phyloP scores from a whole-genome alignment of 1,140 invertebrate species.

The Drosophila novamexicana region DNA sequence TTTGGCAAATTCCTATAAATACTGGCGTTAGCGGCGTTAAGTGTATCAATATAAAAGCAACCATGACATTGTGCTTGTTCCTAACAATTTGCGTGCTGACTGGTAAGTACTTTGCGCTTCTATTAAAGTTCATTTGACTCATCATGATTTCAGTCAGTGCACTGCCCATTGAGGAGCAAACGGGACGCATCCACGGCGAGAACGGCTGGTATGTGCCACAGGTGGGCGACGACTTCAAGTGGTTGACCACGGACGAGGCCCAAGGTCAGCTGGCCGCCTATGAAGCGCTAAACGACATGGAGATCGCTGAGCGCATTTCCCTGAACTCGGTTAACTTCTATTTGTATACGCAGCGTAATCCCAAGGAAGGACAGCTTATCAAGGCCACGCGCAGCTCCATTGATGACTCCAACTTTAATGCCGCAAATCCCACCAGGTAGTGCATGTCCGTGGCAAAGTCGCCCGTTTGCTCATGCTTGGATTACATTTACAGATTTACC shows the following conservation, averaged over 20 bases:
- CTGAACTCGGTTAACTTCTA: slow-evolving; percentile 62
- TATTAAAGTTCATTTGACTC: neutral
- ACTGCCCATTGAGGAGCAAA: slow-evolving; percentile 51
- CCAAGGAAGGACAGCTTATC: slow-evolving; percentile 44
- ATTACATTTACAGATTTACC: slow-evolving; percentile 48
- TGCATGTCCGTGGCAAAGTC: neutral
- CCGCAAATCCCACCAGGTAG: slow-evolving; percentile 58
- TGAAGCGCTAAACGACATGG: slow-evolving; percentile 40
- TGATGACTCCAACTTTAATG: slow-evolving; percentile 56
- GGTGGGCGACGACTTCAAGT: slow-evolving; percentile 35
- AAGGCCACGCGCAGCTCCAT: slow-evolving; percentile 39
- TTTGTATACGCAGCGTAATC: slow-evolving; percentile 60
- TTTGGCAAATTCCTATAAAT: slow-evolving; percentile 51
- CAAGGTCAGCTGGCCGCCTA: slow-evolving; percentile 38
- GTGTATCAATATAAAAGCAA: slow-evolving; percentile 34
- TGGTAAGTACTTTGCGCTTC: slow-evolving; percentile 49
- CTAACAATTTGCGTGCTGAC: slow-evolving; percentile 57
- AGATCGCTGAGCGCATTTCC: slow-evolving; percentile 35
- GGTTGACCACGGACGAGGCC: slow-evolving; percentile 47
- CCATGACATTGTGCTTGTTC: slow-evolving; percentile 64
- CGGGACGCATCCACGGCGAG: slow-evolving; percentile 34
- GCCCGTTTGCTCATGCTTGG: too few species aligned
- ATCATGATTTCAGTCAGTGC: slow-evolving; percentile 33
- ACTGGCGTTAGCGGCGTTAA: slow-evolving; percentile 5
- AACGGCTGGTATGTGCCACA: slow-evolving; percentile 71